Evolutionary conservation across 2,113 vertebrate genomes (phyloP), one percentile per base, ranked within the genome.

Genomic region (Miniopterus natalensis): DNA sequence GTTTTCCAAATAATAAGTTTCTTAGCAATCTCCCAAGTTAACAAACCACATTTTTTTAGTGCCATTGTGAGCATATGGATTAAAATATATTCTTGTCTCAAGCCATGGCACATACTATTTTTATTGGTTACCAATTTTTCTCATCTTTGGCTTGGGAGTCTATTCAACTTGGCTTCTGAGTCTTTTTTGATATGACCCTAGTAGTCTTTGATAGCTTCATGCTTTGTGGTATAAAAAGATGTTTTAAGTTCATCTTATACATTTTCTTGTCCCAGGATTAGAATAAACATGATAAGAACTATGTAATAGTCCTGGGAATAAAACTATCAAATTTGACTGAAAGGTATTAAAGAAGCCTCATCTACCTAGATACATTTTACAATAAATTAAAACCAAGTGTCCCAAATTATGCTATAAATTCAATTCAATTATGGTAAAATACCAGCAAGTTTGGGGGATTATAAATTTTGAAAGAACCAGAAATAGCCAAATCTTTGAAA

Each of bases 21-120:
- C 40, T 88, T 88, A 92, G 25, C 20, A 68, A 36, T 83, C 42
- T 83, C 31, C 12, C 87, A 92, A 88, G 42, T 45, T 92, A 83
- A 92, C 13, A 73, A 63, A 78, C 42, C 3, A 53, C n/a, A 73
- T 73, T 55, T 65, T 86, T 49, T 86, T 49, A 47, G 42, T 45
- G 27, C 45, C 4, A 78, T n/a, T 84, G 9, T 77, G 51, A 70
- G n/a, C 6, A 29, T 57, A 75, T 25, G 11, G 8, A 88, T 74
- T 92, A 57, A 42, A 59, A 66, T 21, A 71, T 57, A 78, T 59
- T 66, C 40, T 87, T 73, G n/a, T 45, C 59, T 68, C 61, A 77
- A 84, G n/a, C 20, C n/a, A 68, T 51, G 59, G 8, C 12, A 95
- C 25, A 36, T 42, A 53, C 31, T 66, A 20, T 12, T 4, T 61